Evolutionary conservation across 2,888 invertebrate species (phyloP), one percentile per base, ranked within the genome.

Genomic region (Tethea ocularis): DNA sequence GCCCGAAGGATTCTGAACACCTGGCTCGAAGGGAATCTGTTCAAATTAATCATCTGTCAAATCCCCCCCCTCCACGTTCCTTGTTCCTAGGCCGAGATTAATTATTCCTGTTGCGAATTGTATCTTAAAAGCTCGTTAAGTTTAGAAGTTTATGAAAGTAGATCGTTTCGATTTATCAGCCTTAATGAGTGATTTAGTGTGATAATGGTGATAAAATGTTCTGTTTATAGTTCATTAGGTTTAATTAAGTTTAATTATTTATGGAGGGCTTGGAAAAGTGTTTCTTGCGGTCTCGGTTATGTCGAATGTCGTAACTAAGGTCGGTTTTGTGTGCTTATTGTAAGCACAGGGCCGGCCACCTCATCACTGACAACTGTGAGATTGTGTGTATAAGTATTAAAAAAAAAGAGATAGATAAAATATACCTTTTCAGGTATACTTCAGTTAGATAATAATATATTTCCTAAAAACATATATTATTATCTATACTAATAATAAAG

Each of bases 1-100:
- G 71, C 74, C 76, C 75, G 67, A 54, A 54, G 54, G 54, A 54
- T 54, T 54, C 54, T 15, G 20, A 22, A 54, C 86, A 85, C 87
- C 84, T 84, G 82, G 73, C 78, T 75, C 71, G 70, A 64, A 71
- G 68, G 73, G 70, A 75, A 77, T 75, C 78, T 71, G 74, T 77
- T 72, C 61, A 72, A 80, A 88, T 88, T 86, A 85, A 87, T 88
- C 84, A 79, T 79, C 79, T 78, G 77, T 75, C 83, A 80, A 79
- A 17, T 46, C 20, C 46, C 20, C 33, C n/a, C 46, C 46, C 46
- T n/a, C 17, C 20, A 80, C 77, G 77, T 68, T 74, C 59, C 72
- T 68, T 64, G 63, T 57, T 59, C 60, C 57, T 61, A 57, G 52
- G 52, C 61, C 55, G 72, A 77, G 80, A 84, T 84, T 83, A 80